Percentiles rank a stretch among this genome's conserved stretches.
These are phyloP conservation scores for Labroides dimidiatus DNA, from an alignment of 2,797 vertebrate species.

Conservation along the genomic window DNA sequence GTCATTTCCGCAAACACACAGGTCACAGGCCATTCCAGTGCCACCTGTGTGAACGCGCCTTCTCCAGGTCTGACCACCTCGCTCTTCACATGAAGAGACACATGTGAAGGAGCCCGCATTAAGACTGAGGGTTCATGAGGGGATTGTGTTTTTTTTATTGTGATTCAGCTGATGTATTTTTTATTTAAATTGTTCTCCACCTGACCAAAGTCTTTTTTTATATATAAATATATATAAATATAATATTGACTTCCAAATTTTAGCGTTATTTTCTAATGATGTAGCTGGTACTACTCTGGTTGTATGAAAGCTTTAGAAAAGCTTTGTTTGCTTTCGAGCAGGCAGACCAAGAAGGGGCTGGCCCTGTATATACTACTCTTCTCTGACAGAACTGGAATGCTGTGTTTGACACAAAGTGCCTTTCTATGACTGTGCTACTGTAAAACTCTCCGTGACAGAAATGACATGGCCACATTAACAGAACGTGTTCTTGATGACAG, in stretches of 20 bases:
- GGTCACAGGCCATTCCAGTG: conserved; percentile 99
- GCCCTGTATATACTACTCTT: conserved; percentile 83
- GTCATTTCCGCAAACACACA: conserved; percentile 99
- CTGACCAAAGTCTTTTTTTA: conserved; percentile 80
- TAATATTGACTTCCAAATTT: conserved; percentile 72
- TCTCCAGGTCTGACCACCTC: conserved; percentile 97
- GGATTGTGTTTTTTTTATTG: conserved; percentile 56
- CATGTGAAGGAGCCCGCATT: conserved; percentile 85
- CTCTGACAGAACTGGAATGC: conserved; percentile 81
- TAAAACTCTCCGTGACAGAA: conserved; percentile 76
- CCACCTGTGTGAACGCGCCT: conserved; percentile 96
- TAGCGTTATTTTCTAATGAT: conserved; percentile 84
- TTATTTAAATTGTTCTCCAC: conserved; percentile 83
- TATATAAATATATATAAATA: too few species aligned
- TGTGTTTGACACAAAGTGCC: conserved; percentile 86
- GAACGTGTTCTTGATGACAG: conserved; percentile 69
- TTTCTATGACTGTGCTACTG: conserved; percentile 84
- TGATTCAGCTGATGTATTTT: conserved; percentile 69
- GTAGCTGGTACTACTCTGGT: conserved; percentile 91
- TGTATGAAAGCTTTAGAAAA: conserved; percentile 80
- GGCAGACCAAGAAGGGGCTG: conserved; percentile 84
- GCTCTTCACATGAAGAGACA: conserved; percentile 99
- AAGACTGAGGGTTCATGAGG: conserved; percentile 53
- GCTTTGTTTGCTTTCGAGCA: conserved; percentile 80
- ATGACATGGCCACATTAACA: conserved; percentile 57